Percentiles rank a stretch among this genome's conserved stretches.
Conservation (phyloP, 2,888 invertebrate species). For the Aphodius sticticus region DNA sequence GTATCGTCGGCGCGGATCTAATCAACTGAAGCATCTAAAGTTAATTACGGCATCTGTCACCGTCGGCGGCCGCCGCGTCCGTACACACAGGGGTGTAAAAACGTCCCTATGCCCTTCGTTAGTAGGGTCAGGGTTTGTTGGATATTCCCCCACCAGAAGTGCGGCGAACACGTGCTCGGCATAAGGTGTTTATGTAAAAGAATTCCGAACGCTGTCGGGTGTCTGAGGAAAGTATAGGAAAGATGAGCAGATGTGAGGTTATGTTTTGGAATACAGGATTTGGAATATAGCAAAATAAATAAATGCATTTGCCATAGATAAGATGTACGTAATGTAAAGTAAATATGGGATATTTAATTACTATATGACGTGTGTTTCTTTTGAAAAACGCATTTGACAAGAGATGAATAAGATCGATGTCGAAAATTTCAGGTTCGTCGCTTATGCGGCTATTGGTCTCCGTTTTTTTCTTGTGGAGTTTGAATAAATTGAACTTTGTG, state of each 20-base stretch:
- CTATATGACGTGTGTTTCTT: no score
- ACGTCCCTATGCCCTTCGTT: slow-evolving; percentile 38
- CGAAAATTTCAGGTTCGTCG: slow-evolving; percentile 46
- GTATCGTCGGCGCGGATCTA: slow-evolving; percentile 50
- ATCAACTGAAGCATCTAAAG: slow-evolving; percentile 51
- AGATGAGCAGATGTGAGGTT: slow-evolving; percentile 35
- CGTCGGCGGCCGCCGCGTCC: slow-evolving; percentile 48
- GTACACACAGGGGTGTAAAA: slow-evolving; percentile 30
- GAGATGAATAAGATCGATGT: slow-evolving; percentile 37
- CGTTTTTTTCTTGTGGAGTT: slow-evolving; percentile 5
- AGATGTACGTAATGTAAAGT: not conserved
- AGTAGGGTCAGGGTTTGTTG: slow-evolving; percentile 44
- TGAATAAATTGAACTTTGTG: slow-evolving; percentile 18
- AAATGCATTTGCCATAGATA: not conserved
- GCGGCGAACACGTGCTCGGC: slow-evolving; percentile 52
- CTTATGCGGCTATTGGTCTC: slow-evolving; percentile 10
- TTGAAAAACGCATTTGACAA: not conserved
- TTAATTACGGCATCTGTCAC: slow-evolving; percentile 58
- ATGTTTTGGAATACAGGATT: slow-evolving; percentile 36
- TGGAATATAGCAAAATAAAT: not conserved
- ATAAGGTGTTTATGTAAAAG: slow-evolving; percentile 55
- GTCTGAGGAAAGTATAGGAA: slow-evolving; percentile 46
- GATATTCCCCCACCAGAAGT: slow-evolving; percentile 40
- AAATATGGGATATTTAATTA: no score
- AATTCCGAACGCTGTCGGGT: slow-evolving; percentile 51